These are phyloP conservation scores for Trichoplax adhaerens DNA, from an alignment of 37 sponge, comb jelly and placozoan species.

Conservation along the genomic window DNA sequence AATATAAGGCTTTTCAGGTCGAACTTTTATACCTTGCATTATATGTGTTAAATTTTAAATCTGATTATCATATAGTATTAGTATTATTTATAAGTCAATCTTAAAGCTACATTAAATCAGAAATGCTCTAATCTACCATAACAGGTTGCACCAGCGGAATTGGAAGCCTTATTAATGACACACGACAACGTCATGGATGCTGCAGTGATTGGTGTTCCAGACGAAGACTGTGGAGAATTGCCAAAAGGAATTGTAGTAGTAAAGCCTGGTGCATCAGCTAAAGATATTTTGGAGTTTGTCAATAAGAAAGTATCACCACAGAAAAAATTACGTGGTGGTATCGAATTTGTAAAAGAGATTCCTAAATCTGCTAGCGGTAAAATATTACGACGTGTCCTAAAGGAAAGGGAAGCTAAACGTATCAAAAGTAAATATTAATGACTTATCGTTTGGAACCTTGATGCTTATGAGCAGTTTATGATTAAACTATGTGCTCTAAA, in stretches of 20 bases:
- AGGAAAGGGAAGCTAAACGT: too few species aligned
- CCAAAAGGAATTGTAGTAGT: conserved; percentile 78
- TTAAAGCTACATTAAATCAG: too few species aligned
- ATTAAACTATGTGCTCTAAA: too few species aligned
- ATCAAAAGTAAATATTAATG: too few species aligned
- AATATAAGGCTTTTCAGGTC: conserved; percentile 52
- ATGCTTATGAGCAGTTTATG: too few species aligned
- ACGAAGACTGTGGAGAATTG: conserved; percentile 61
- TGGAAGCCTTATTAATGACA: conserved; percentile 51
- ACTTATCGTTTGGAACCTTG: too few species aligned
- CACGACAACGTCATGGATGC: conserved; percentile 68
- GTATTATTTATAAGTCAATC: too few species aligned
- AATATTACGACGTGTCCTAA: conserved; percentile 39
- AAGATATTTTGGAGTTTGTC: conserved; percentile 35
- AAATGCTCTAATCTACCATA: too few species aligned
- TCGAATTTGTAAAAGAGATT: conserved; percentile 44
- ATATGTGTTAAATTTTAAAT: too few species aligned
- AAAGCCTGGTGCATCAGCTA: conserved; percentile 18
- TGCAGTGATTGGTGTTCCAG: conserved; percentile 61
- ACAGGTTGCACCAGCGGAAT: conserved; percentile 79
- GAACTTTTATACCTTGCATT: too few species aligned
- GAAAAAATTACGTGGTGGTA: conserved; percentile 59
- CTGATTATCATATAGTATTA: too few species aligned
- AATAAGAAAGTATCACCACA: conserved; percentile 32
- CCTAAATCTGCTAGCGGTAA: conserved; percentile 81